Percentiles rank a stretch among this genome's conserved stretches.
These are phyloP conservation scores for Gouania willdenowi DNA, from an alignment of 2,797 vertebrate species.

Conservation along the genomic window DNA sequence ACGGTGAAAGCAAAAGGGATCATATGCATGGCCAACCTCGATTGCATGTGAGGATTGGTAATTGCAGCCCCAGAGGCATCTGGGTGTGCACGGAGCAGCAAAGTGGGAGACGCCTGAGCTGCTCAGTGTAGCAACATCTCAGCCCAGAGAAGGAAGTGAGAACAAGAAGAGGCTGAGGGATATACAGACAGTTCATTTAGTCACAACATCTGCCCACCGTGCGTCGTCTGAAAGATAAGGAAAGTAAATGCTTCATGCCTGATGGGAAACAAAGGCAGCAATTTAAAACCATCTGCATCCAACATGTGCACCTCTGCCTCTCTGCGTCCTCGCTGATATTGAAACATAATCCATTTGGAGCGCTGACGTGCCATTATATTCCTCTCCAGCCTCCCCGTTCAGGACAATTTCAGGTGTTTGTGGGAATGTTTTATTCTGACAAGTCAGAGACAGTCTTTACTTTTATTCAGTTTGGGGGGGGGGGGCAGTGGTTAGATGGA, in stretches of 20 bases:
- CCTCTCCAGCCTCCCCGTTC: slow-evolving; percentile 38
- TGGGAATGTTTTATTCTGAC: slow-evolving; percentile 58
- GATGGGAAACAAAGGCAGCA: slow-evolving; percentile 82
- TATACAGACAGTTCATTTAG: slow-evolving; percentile 82
- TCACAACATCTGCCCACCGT: slow-evolving; percentile 71
- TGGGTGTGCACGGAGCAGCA: slow-evolving; percentile 70
- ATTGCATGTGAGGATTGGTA: slow-evolving; percentile 77
- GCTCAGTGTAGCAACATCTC: slow-evolving; percentile 64
- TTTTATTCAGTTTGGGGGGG: slow-evolving; percentile 18
- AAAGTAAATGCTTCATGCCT: slow-evolving; percentile 72
- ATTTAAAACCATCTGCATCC: slow-evolving; percentile 82
- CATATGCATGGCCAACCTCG: slow-evolving; percentile 70
- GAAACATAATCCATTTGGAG: slow-evolving; percentile 81
- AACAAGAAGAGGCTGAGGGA: slow-evolving; percentile 65
- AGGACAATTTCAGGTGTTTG: slow-evolving; percentile 61
- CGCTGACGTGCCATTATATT: slow-evolving; percentile 76
- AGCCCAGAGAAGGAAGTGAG: slow-evolving; percentile 69
- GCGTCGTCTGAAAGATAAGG: slow-evolving; percentile 72
- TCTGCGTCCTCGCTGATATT: slow-evolving; percentile 76
- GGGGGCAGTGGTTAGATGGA: too few relatives aligned
- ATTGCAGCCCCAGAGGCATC: slow-evolving; percentile 77
- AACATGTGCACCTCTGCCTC: slow-evolving; percentile 52
- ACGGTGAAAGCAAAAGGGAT: slow-evolving; percentile 62
- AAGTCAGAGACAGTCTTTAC: slow-evolving; percentile 37
- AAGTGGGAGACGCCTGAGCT: slow-evolving; percentile 67